phyloP scores from a whole-genome alignment of 2,797 vertebrate genomes.

The Tiaroga cobitis region DNA sequence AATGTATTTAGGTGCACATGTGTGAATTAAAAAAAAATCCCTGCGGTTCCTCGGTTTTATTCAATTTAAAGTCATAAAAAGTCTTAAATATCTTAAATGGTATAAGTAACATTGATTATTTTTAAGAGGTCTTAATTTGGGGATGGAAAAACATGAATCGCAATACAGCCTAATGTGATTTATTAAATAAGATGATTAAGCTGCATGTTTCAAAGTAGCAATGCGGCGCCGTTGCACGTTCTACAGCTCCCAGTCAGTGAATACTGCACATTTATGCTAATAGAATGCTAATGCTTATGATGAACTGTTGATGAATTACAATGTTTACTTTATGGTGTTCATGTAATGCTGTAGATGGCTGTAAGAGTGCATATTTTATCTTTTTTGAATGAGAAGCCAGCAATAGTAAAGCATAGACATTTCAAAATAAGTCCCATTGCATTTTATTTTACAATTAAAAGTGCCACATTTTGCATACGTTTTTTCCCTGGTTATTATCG shows the following conservation, averaged over 20 bases:
- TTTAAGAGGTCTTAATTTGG: neutral
- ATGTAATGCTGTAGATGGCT: neutral
- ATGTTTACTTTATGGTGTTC: neutral
- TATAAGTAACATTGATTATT: neutral
- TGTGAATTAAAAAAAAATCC: neutral
- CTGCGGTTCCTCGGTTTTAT: neutral
- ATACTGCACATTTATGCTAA: neutral
- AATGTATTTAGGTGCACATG: neutral
- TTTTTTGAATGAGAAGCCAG: neutral
- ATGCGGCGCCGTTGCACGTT: neutral
- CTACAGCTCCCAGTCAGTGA: neutral
- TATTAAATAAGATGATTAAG: neutral
- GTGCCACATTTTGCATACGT: neutral
- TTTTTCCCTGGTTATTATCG: neutral
- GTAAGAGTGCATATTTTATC: neutral
- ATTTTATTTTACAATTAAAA: neutral
- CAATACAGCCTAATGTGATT: neutral
- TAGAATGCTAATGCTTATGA: neutral
- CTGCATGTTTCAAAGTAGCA: neutral
- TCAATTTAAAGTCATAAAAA: neutral
- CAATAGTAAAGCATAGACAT: neutral
- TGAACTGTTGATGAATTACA: neutral
- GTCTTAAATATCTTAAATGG: neutral
- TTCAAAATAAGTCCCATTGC: neutral
- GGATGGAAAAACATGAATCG: neutral